phyloP scores from a whole-genome alignment of 2,797 vertebrate genomes.

The Saxicola maurus region DNA sequence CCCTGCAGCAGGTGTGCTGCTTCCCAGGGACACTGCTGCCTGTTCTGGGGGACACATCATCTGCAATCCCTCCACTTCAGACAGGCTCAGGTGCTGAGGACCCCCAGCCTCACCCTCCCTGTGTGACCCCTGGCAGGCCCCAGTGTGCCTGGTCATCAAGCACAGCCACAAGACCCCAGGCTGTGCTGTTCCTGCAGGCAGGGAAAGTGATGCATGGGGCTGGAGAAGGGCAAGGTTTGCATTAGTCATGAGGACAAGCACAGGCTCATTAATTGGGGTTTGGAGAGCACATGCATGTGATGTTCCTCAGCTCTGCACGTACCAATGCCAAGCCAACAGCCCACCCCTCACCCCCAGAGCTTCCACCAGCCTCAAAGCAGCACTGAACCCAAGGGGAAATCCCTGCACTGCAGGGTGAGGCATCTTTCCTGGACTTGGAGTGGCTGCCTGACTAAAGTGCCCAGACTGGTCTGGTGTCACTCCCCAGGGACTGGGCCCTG shows the following conservation, averaged over 20 bases:
- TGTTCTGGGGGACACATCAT: not conserved
- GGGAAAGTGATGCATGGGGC: not conserved
- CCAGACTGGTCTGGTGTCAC: not conserved
- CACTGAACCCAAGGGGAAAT: not conserved
- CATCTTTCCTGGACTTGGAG: fast-evolving
- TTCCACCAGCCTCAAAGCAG: not conserved
- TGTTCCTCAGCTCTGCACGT: not conserved
- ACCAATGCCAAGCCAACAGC: not conserved
- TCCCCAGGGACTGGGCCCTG: not conserved
- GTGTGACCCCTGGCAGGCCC: not conserved
- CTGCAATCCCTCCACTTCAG: not conserved
- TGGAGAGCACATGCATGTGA: not conserved
- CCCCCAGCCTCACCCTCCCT: not conserved
- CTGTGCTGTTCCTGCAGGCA: not conserved
- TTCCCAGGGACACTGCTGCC: not conserved
- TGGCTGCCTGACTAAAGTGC: not conserved
- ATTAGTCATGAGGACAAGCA: not conserved
- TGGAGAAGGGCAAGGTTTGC: not conserved
- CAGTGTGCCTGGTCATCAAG: not conserved
- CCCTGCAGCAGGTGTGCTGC: not conserved
- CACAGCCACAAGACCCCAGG: not conserved
- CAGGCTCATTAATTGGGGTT: not conserved
- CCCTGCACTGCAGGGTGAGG: not conserved
- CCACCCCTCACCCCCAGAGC: not conserved
- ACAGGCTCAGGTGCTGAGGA: not conserved